Conservation (phyloP, 2,888 invertebrate species). For the Crepidodera aurea region DNA sequence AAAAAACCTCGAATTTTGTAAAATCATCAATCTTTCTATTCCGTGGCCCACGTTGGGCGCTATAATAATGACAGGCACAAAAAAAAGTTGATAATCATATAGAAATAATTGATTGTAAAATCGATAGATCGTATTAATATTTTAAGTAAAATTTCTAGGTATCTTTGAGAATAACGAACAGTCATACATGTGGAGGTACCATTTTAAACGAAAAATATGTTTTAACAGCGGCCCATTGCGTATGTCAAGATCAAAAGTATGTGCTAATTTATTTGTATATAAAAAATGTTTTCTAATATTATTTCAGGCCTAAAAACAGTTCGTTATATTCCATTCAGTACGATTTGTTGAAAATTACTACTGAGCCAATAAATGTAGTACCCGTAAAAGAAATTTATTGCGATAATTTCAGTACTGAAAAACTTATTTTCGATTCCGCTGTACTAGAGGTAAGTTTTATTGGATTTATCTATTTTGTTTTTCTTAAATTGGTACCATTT, state of each 20-base stretch:
- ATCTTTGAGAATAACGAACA: conserved; percentile 34
- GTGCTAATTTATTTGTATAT: neutral
- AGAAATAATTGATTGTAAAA: too few species aligned
- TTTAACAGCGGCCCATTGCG: conserved; percentile 46
- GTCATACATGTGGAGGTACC: conserved; percentile 43
- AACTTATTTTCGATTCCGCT: conserved; percentile 44
- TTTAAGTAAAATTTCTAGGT: conserved; percentile 38
- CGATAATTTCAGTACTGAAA: conserved; percentile 39
- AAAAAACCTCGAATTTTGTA: neutral
- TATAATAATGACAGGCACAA: too few species aligned
- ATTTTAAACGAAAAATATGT: conserved; percentile 43
- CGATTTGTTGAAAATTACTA: conserved; percentile 41
- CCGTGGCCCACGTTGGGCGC: too few species aligned
- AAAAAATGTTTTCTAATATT: neutral
- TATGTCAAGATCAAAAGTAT: conserved; percentile 33
- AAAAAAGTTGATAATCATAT: too few species aligned
- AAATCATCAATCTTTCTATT: neutral
- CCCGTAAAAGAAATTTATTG: conserved; percentile 43
- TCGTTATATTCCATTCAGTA: conserved; percentile 44
- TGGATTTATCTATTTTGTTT: too few species aligned
- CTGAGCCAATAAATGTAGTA: conserved; percentile 36
- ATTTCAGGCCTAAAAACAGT: conserved; percentile 39
- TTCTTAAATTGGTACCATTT: too few species aligned
- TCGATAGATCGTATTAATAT: too few species aligned
- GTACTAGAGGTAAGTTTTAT: conserved; percentile 42